Evolutionary conservation across 64 coral and sea anemone species (phyloP).

Genomic region (Stichodactyla helianthus): DNA sequence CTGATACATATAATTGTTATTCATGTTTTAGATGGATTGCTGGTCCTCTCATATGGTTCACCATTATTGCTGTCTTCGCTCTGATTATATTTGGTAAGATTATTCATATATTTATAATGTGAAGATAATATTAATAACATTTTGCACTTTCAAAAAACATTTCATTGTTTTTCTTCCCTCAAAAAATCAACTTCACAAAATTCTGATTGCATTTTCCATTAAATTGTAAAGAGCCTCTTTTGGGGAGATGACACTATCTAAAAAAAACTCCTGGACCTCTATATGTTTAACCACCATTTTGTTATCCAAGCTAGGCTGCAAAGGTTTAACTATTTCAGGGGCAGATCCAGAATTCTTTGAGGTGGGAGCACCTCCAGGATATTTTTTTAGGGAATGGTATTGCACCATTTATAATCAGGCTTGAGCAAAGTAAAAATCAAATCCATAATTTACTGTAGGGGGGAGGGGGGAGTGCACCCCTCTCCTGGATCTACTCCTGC

Average conservation of each 20-base stretch:
- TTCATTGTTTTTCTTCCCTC: not conserved
- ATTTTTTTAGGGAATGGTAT: no score
- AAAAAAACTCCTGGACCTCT: not conserved
- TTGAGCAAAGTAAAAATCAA: no score
- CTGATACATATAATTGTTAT: not conserved
- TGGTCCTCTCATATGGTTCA: slow-evolving; percentile 64
- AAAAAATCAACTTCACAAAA: no score
- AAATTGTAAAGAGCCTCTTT: not conserved
- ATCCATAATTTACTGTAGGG: no score
- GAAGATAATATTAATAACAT: not conserved
- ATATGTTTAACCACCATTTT: not conserved
- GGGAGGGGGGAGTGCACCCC: no score
- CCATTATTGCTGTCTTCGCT: slow-evolving; percentile 73
- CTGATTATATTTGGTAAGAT: slow-evolving; percentile 73
- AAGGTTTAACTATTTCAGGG: no score
- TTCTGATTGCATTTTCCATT: no score
- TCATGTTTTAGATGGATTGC: slow-evolving; percentile 70
- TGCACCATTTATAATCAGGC: no score
- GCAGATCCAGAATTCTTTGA: no score
- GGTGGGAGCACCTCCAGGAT: no score
- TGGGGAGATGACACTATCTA: not conserved
- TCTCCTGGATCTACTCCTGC: no score
- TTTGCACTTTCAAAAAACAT: not conserved
- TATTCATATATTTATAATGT: not conserved
- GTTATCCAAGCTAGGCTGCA: not conserved